phyloP scores from a whole-genome alignment of 2,888 invertebrate species.

The Eupithecia subfuscata region DNA sequence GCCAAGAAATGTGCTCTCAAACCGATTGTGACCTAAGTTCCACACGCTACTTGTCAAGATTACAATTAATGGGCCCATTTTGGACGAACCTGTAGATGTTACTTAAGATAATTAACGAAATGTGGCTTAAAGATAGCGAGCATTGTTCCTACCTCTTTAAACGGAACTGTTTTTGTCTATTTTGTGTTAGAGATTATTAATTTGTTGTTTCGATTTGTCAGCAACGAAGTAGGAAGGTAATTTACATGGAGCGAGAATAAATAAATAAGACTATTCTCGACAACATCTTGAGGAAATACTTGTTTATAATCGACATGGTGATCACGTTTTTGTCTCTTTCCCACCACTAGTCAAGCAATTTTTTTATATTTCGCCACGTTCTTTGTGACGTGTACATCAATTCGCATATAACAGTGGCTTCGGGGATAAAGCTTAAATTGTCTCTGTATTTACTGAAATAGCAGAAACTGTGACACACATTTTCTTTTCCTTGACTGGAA shows the following conservation, averaged over 20 bases:
- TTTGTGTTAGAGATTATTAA: neutral
- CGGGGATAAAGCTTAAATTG: constrained; percentile 25
- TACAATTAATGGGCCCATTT: constrained; percentile 10
- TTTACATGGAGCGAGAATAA: neutral
- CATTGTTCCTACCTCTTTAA: neutral
- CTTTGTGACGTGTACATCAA: constrained; percentile 54
- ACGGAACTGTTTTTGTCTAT: neutral
- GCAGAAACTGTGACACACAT: constrained; percentile 24
- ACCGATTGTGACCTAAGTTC: constrained; percentile 19
- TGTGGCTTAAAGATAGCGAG: neutral
- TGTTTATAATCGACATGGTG: constrained; percentile 19
- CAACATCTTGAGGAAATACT: neutral
- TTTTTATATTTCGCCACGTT: constrained; percentile 58
- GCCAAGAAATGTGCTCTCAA: constrained; percentile 27
- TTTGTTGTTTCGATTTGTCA: neutral
- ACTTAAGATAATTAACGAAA: constrained; percentile 3
- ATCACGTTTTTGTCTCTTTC: neutral
- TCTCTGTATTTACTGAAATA: constrained; percentile 34
- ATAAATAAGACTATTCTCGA: neutral
- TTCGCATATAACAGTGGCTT: constrained; percentile 48
- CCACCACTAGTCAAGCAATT: constrained; percentile 50
- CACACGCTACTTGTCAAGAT: constrained; percentile 18
- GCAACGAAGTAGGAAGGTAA: neutral
- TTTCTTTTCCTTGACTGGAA: neutral
- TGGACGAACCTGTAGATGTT: constrained; percentile 3